Evolutionary conservation across 2,113 vertebrate species (phyloP).

Genomic region (Heterotilapia buettikoferi): DNA sequence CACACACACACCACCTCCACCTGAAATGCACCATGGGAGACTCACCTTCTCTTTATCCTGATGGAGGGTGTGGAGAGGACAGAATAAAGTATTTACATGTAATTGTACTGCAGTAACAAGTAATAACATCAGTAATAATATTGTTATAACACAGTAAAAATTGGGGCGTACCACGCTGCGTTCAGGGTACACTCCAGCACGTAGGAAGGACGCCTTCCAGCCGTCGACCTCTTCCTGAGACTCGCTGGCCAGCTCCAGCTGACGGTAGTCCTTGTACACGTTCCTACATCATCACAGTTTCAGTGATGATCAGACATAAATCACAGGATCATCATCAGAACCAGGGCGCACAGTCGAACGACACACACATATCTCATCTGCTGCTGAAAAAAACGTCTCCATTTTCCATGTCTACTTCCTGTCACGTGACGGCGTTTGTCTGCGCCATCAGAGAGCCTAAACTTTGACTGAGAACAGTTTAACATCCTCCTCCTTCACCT

Average conservation of each 20-base stretch:
- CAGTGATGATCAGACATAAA: background rate
- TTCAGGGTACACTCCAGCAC: slow-evolving; percentile 91
- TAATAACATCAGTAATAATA: background rate
- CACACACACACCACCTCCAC: background rate
- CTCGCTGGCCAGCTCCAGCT: slow-evolving; percentile 92
- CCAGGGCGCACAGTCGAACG: background rate
- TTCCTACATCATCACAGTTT: slow-evolving; percentile 71
- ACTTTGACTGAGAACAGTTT: background rate
- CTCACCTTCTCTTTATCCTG: slow-evolving; percentile 68
- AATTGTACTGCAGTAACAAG: background rate
- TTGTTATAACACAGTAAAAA: background rate
- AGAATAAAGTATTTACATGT: background rate
- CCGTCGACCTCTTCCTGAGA: slow-evolving; percentile 95
- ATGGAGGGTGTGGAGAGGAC: background rate
- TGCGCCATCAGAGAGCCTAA: background rate
- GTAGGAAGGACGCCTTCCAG: slow-evolving; percentile 92
- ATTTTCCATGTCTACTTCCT: background rate
- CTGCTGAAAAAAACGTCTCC: background rate
- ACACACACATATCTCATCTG: background rate
- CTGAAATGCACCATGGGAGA: background rate
- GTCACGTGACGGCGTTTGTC: background rate
- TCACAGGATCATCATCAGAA: background rate
- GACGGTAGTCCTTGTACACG: slow-evolving; percentile 91
- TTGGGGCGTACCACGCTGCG: slow-evolving; percentile 77
- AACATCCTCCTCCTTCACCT: background rate